Base-by-base conservation (phyloP, 2,797 vertebrate genomes). In the Rhincodon typus region DNA sequence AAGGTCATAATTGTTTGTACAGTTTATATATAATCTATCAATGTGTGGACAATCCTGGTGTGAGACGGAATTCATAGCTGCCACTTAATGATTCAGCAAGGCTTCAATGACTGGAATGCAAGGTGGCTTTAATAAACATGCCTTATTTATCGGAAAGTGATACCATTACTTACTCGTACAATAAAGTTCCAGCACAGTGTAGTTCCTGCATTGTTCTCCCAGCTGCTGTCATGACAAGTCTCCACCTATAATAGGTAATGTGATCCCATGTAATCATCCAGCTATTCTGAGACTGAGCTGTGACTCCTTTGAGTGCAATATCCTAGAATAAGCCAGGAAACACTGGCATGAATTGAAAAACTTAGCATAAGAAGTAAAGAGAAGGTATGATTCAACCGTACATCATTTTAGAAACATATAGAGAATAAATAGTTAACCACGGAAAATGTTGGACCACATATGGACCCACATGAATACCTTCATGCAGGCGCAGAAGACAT, bases 1-100 rank as follows among this genome's bases (percentile, higher is more conserved):
- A 94, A 94, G 66, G 91, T 70, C 38, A 94, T 27, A 70, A 67
- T 10, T 94, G 67, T 94, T 94, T 30, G 91, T 94, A 3, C 21
- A 42, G n/a, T 23, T 42, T 72, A 42, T 30, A 70, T 69, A 42
- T 72, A 46, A 94, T 94, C 66, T 66, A 94, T 42, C 87, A 34
- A 17, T 42, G 15, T 42, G n/a, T 70, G 42, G 67, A 27, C 66
- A 94, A 94, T 23, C 67, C 66, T 67, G 53, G 91, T 8, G 69
- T 0, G 42, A 34, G 6, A 42, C 38, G 27, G 38, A 42, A 70
- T 70, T 70, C 8, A 30, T 21, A 23, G 42, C 38, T 42, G 15
- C n/a, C 7, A 27, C 91, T 13, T 21, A 42, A 70, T 94, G 38
- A 27, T 70, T 67, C 66, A 70, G 13, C n/a, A 46, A 21, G 38